Conservation (phyloP, 1,140 invertebrate genomes). For the Drosophila sechellia region DNA sequence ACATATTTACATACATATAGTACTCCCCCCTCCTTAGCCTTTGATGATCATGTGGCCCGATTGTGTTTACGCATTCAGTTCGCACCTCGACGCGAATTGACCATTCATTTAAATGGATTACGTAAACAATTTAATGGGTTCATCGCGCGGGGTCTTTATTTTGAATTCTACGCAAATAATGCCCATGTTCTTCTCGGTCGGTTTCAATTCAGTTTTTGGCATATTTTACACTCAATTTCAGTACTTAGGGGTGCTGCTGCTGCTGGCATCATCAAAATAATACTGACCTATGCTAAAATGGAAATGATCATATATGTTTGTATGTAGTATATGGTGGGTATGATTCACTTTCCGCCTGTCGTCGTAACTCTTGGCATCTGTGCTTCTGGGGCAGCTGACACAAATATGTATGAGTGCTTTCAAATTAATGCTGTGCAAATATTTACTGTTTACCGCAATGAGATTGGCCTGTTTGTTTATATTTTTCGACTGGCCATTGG, state of each 20-base stretch:
- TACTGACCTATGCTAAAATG: conserved; percentile 45
- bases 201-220: conserved; percentile 45
- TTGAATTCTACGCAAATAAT: conserved; percentile 36
- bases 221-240: conserved; percentile 29
- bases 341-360: conserved; percentile 19
- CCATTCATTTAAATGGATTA: conserved; percentile 44
- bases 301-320: background rate
- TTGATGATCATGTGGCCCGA: conserved; percentile 31
- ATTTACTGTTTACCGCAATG: conserved; percentile 20
- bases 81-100: conserved; percentile 42
- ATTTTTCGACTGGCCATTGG: conserved; percentile 13
- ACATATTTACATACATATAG: background rate
- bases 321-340: background rate
- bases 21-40: conserved; percentile 10
- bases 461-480: conserved; percentile 24
- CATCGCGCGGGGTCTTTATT: conserved; percentile 37
- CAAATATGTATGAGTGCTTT: conserved; percentile 1
- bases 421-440: conserved; percentile 20
- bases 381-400: background rate
- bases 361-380: conserved; percentile 11
- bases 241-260: background rate
- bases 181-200: conserved; percentile 36
- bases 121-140: conserved; percentile 54
- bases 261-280: conserved; percentile 23
- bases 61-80: conserved; percentile 50